phyloP scores from a whole-genome alignment of 2,797 vertebrate genomes.

The Craterocephalus amniculus region DNA sequence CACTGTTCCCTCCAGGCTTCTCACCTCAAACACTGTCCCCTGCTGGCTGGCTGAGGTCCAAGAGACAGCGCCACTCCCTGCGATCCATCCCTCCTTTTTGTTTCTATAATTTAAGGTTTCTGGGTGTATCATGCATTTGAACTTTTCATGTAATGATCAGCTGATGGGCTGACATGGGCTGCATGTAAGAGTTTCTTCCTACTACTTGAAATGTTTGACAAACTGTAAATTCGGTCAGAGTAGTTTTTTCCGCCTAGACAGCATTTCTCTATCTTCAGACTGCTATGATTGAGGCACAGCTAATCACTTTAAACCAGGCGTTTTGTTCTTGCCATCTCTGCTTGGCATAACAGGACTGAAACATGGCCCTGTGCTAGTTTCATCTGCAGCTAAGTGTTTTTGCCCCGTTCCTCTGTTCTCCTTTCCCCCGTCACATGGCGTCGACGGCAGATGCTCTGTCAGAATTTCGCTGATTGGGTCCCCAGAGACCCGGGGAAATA shows the following conservation, averaged over 20 bases:
- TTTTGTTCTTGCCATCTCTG: slow-evolving; percentile 64
- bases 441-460: slow-evolving; percentile 41
- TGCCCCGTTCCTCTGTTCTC: slow-evolving; percentile 14
- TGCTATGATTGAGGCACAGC: slow-evolving; percentile 59
- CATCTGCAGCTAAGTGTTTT: slow-evolving; percentile 20
- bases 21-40: slow-evolving; percentile 73
- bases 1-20: slow-evolving; percentile 46
- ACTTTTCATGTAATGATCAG: not conserved
- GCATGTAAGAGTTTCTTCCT: too few species aligned
- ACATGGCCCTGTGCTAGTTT: slow-evolving; percentile 48
- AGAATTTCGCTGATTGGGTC: slow-evolving; percentile 64
- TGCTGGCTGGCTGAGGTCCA: slow-evolving; percentile 64
- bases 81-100: slow-evolving; percentile 17
- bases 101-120: slow-evolving; percentile 1
- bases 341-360: slow-evolving; percentile 58
- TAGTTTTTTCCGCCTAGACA: slow-evolving; percentile 44
- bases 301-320: slow-evolving; percentile 70
- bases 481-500: slow-evolving; percentile 42
- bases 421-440: slow-evolving; percentile 30
- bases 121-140: slow-evolving; percentile 1
- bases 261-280: slow-evolving; percentile 65
- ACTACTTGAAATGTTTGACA: slow-evolving; percentile 10
- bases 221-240: slow-evolving; percentile 44
- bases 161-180: too few species aligned
- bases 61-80: slow-evolving; percentile 21